Evolutionary conservation across 1,140 invertebrate genomes (phyloP).

Genomic region (Lethocerus indicus): DNA sequence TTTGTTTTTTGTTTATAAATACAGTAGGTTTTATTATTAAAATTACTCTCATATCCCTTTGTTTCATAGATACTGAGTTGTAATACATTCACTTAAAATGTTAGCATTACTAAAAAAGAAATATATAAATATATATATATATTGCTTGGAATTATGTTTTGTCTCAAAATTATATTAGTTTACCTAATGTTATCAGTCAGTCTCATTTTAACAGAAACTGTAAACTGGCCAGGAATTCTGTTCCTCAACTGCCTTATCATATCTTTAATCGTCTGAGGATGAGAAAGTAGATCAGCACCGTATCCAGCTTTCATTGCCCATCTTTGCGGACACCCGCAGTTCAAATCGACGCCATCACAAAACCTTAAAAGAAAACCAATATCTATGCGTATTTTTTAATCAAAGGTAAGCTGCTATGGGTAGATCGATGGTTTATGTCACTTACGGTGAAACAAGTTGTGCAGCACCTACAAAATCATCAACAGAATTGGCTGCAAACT

Average conservation of each 20-base stretch:
- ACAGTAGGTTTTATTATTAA: no score
- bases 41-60: no score
- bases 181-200: conserved; percentile 38
- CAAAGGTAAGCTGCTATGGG: neutral
- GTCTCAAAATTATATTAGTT: neutral
- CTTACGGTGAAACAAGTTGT: conserved; percentile 64
- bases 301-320: conserved; percentile 88
- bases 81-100: no score
- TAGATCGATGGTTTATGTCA: no score
- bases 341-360: conserved; percentile 83
- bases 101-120: no score
- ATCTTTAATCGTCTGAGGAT: conserved; percentile 70
- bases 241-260: conserved; percentile 60
- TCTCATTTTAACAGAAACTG: conserved; percentile 85
- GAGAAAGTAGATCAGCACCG: conserved; percentile 65
- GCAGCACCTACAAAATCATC: conserved; percentile 72
- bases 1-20: no score
- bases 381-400: no score
- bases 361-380: conserved; percentile 34
- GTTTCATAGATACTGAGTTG: no score
- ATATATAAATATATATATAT: no score
- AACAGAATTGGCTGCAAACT: conserved; percentile 81
- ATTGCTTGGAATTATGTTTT: neutral
- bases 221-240: conserved; percentile 53
- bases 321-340: conserved; percentile 91